Percentiles rank a stretch among this genome's conserved stretches.
phyloP scores from a whole-genome alignment of 1,140 invertebrate species.

The Lithobius niger region DNA sequence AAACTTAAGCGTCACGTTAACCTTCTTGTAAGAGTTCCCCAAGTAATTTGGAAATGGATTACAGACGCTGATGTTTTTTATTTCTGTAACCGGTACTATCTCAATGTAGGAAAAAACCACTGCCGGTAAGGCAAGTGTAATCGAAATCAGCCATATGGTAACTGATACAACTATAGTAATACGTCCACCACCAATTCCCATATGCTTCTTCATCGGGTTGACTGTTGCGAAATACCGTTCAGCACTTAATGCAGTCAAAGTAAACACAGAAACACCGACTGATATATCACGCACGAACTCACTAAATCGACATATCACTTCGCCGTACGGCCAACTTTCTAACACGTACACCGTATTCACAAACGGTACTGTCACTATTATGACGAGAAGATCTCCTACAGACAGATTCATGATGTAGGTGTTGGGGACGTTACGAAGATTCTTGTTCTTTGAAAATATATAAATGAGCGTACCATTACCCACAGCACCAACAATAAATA shows the following conservation, averaged over 20 bases:
- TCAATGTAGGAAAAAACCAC: conserved; percentile 56
- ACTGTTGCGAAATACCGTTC: conserved; percentile 80
- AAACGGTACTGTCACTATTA: conserved; percentile 64
- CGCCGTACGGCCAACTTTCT: conserved; percentile 72
- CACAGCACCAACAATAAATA: conserved; percentile 71
- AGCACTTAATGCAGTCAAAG: conserved; percentile 72
- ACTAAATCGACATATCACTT: conserved; percentile 56
- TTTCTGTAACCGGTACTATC: conserved; percentile 32
- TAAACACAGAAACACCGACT: conserved; percentile 89
- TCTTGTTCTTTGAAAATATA: conserved; percentile 59
- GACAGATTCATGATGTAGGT: conserved; percentile 72
- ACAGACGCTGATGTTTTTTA: conserved; percentile 47
- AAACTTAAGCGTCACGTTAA: conserved; percentile 56
- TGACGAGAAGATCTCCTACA: conserved; percentile 64
- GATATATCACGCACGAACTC: conserved; percentile 83
- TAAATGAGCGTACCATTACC: conserved; percentile 79
- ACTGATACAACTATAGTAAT: conserved; percentile 38
- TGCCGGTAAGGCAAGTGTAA: conserved; percentile 60
- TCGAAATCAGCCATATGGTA: conserved; percentile 66
- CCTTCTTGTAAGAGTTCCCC: conserved; percentile 50
- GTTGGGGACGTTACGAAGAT: conserved; percentile 80
- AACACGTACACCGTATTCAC: conserved; percentile 67
- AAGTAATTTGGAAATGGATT: conserved; percentile 63
- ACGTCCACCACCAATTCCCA: conserved; percentile 50
- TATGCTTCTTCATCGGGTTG: conserved; percentile 57